A percentile compares a stretch with the other conserved stretches of the same genome.
Evolutionary conservation across 2,888 invertebrate species (phyloP).

Genomic region (Acronicta leporina): DNA sequence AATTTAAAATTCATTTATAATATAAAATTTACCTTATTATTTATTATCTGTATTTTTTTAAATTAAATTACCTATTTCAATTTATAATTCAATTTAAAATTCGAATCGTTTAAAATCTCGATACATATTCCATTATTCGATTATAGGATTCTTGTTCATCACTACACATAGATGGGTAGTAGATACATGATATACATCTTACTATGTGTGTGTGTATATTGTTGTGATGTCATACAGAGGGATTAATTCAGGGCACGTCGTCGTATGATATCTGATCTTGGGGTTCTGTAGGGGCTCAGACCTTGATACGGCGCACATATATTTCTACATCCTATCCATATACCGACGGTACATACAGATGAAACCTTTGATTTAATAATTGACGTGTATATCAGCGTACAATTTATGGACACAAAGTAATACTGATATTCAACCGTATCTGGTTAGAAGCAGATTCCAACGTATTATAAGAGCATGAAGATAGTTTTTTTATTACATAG

Average conservation of each 20-base stretch:
- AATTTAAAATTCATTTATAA: too few relatives aligned
- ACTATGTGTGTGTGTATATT: slow-evolving; percentile 58
- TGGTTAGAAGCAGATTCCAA: too few relatives aligned
- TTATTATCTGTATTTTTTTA: too few relatives aligned
- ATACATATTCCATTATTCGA: too few relatives aligned
- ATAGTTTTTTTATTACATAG: too few relatives aligned
- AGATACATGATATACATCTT: slow-evolving; percentile 7
- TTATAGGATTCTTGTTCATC: too few relatives aligned
- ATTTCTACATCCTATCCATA: slow-evolving; percentile 51
- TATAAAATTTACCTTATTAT: too few relatives aligned
- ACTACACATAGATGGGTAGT: background rate
- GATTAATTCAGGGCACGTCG: slow-evolving; percentile 86
- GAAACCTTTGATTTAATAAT: too few relatives aligned
- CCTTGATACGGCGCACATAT: slow-evolving; percentile 65
- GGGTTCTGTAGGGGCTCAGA: slow-evolving; percentile 73
- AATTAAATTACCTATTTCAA: too few relatives aligned
- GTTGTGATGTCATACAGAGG: slow-evolving; percentile 79
- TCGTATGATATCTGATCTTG: slow-evolving; percentile 82
- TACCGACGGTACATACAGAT: slow-evolving; percentile 28
- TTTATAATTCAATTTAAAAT: background rate
- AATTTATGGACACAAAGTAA: background rate
- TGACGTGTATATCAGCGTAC: background rate
- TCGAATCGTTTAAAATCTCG: background rate
- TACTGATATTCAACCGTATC: too few relatives aligned
- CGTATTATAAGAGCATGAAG: too few relatives aligned